phyloP scores from a whole-genome alignment of 2,113 vertebrate genomes.

The Peromyscus californicus region DNA sequence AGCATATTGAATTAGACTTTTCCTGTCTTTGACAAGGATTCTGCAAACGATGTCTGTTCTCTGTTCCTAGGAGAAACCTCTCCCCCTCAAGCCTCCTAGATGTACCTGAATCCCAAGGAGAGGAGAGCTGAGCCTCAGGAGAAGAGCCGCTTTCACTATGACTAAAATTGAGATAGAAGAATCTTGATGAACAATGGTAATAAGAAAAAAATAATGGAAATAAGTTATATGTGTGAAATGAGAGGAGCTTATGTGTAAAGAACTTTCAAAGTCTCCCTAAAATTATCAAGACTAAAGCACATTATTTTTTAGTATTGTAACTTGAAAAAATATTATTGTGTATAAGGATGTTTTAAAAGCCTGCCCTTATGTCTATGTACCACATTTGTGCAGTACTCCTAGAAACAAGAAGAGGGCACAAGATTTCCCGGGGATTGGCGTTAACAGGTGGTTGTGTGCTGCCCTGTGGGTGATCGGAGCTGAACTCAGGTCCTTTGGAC shows the following conservation, averaged over 20 bases:
- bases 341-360: not conserved
- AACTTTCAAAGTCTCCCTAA: not conserved
- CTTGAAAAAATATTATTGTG: not conserved
- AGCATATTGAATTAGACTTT: not conserved
- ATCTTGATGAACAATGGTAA: slow-evolving; percentile 20
- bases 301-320: not conserved
- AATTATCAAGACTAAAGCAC: not conserved
- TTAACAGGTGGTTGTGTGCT: not conserved
- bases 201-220: not conserved
- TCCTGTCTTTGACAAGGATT: not conserved
- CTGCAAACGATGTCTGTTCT: not conserved
- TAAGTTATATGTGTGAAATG: not conserved
- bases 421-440: not conserved
- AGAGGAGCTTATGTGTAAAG: not conserved
- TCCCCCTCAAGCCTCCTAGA: not conserved
- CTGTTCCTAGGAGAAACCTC: not conserved
- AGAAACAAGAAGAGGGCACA: not conserved
- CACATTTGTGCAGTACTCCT: not conserved
- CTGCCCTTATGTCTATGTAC: not conserved
- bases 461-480: not conserved
- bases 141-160: not conserved
- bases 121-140: not conserved
- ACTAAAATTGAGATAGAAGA: not conserved
- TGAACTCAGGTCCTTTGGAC: not conserved
- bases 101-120: not conserved